These are phyloP conservation scores for Motacilla tschutschensis DNA, from an alignment of 2,113 vertebrate species.

Conservation along the genomic window DNA sequence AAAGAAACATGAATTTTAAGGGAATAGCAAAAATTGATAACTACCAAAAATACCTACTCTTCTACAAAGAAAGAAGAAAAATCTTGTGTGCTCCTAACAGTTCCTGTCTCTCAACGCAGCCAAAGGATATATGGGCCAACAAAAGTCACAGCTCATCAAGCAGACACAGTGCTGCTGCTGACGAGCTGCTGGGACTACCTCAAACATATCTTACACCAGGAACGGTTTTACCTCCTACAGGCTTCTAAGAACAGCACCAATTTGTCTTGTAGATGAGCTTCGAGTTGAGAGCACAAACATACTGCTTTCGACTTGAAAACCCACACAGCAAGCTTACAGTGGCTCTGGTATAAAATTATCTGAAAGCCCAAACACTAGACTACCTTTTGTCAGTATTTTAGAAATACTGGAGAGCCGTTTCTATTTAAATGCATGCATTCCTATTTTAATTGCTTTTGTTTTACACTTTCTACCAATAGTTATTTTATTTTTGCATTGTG, in stretches of 20 bases:
- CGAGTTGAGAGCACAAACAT: neutral
- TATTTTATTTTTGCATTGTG: neutral
- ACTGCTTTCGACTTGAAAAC: neutral
- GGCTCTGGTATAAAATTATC: neutral
- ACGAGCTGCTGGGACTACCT: neutral
- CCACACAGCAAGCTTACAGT: neutral
- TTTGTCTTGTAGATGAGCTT: neutral
- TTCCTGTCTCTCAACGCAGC: neutral
- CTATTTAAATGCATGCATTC: neutral
- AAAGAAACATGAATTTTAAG: neutral
- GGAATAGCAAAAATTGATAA: neutral
- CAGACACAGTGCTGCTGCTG: neutral
- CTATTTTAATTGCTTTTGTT: neutral
- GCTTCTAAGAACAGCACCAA: neutral
- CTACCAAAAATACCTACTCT: neutral
- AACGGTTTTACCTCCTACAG: neutral
- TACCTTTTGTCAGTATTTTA: neutral
- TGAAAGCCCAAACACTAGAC: neutral
- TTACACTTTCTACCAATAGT: neutral
- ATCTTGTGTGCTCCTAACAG: rapidly evolving
- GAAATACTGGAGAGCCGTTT: neutral
- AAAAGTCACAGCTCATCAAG: neutral
- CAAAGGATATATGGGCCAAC: neutral
- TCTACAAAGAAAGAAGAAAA: neutral
- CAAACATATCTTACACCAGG: neutral